phyloP scores from a whole-genome alignment of 2,888 invertebrate genomes.

The Caenorhabditis sp. region DNA sequence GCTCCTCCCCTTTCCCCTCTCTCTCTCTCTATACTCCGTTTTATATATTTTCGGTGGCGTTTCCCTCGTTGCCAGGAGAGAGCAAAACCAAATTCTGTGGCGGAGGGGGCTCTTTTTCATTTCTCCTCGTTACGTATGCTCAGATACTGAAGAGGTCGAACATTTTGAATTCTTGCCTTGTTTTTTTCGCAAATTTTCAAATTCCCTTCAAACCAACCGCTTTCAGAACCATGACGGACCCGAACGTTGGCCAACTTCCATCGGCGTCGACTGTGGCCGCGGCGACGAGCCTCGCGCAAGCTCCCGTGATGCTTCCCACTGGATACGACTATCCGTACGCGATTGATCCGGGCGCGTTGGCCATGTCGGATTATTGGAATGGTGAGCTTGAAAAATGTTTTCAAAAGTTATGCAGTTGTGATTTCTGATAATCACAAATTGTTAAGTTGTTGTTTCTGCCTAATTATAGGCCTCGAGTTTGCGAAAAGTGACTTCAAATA shows the following conservation, averaged over 20 bases:
- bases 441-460: no score
- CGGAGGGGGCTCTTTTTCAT: no score
- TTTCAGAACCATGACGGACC: slow-evolving; percentile 56
- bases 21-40: neutral
- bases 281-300: slow-evolving; percentile 23
- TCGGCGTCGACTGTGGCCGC: slow-evolving; percentile 29
- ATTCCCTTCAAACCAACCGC: neutral
- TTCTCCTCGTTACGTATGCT: neutral
- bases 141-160: neutral
- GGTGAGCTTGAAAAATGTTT: slow-evolving; percentile 33
- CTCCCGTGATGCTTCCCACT: slow-evolving; percentile 23
- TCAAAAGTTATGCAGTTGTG: no score
- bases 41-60: neutral
- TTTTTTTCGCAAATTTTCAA: neutral
- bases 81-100: neutral
- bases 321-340: slow-evolving; percentile 54
- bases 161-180: slow-evolving; percentile 1
- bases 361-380: slow-evolving; percentile 61
- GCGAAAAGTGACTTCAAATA: no score
- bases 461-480: no score
- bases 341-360: slow-evolving; percentile 42
- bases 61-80: neutral
- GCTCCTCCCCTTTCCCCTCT: slow-evolving; percentile 20
- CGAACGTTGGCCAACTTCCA: slow-evolving; percentile 41
- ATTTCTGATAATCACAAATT: no score